Evolutionary conservation across 2,888 invertebrate genomes (phyloP).

Genomic region (Acrocera orbiculus): DNA sequence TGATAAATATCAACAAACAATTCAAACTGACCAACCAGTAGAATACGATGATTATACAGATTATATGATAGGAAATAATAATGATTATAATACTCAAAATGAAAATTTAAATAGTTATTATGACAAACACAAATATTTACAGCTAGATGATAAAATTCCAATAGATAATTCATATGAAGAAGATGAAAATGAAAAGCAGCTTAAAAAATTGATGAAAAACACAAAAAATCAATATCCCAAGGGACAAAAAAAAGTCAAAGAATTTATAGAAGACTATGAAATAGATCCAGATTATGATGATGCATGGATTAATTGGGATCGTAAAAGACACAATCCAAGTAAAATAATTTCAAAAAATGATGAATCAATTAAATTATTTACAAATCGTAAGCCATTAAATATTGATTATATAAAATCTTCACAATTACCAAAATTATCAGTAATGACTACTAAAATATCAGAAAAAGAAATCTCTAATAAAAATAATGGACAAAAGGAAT

Average conservation of each 20-base stretch:
- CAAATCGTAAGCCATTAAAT: constrained; percentile 12
- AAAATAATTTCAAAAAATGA: constrained; percentile 6
- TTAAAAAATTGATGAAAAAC: constrained; percentile 35
- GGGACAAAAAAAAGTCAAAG: not conserved
- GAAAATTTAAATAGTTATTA: constrained; percentile 14
- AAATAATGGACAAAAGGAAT: constrained; percentile 41
- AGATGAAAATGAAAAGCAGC: constrained; percentile 46
- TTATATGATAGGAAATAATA: constrained; percentile 10
- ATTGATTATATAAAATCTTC: too few species aligned
- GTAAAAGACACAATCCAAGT: constrained; percentile 25
- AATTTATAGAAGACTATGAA: not conserved
- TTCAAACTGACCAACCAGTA: constrained; percentile 28
- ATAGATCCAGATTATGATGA: constrained; percentile 17
- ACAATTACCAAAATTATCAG: constrained; percentile 29
- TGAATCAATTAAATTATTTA: constrained; percentile 11
- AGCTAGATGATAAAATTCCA: not conserved
- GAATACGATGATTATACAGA: constrained; percentile 39
- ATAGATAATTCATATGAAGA: constrained; percentile 25
- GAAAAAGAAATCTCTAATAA: constrained; percentile 25
- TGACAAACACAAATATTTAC: too few species aligned
- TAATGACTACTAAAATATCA: constrained; percentile 37
- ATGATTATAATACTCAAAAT: constrained; percentile 11
- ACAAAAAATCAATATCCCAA: not conserved
- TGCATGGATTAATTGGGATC: constrained; percentile 29
- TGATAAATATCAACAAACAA: constrained; percentile 17